Percentiles rank a stretch among this genome's conserved stretches.
These are phyloP conservation scores for Ceuthmochares aereus DNA, from an alignment of 2,113 vertebrate genomes.

Conservation along the genomic window DNA sequence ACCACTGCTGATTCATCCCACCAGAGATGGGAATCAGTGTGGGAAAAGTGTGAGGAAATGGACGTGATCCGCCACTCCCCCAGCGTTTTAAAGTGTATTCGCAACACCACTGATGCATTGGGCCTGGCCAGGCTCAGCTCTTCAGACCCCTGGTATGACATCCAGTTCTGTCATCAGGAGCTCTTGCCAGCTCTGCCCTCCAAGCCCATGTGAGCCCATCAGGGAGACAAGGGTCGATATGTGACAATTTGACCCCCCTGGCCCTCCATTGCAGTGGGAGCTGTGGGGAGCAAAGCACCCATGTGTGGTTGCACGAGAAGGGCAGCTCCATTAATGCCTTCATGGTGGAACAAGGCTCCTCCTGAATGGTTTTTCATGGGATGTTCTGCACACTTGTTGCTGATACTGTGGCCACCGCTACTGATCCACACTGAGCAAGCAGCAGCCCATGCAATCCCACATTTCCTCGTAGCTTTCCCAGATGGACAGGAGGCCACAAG, in stretches of 20 bases:
- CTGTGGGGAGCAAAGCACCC: neutral
- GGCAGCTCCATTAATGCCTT: neutral
- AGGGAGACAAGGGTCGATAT: neutral
- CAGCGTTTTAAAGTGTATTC: neutral
- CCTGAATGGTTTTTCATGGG: rapidly evolving
- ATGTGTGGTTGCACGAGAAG: rapidly evolving
- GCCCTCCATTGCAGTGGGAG: neutral
- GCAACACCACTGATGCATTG: neutral
- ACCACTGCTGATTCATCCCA: neutral
- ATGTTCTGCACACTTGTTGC: too few relatives aligned
- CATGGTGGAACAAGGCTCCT: neutral
- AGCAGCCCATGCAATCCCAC: neutral
- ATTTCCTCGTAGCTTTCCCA: neutral
- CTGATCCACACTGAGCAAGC: neutral
- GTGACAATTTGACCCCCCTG: neutral
- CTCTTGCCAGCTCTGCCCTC: neutral
- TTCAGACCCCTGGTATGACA: neutral
- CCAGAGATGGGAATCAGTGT: neutral
- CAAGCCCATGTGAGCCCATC: neutral
- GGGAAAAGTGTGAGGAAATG: rapidly evolving
- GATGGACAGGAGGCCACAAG: neutral
- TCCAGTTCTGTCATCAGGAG: neutral
- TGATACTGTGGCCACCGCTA: neutral
- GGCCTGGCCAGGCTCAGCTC: rapidly evolving
- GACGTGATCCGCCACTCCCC: neutral